Evolutionary conservation across 2,888 invertebrate genomes (phyloP).

Genomic region (Electrophaes corylata): DNA sequence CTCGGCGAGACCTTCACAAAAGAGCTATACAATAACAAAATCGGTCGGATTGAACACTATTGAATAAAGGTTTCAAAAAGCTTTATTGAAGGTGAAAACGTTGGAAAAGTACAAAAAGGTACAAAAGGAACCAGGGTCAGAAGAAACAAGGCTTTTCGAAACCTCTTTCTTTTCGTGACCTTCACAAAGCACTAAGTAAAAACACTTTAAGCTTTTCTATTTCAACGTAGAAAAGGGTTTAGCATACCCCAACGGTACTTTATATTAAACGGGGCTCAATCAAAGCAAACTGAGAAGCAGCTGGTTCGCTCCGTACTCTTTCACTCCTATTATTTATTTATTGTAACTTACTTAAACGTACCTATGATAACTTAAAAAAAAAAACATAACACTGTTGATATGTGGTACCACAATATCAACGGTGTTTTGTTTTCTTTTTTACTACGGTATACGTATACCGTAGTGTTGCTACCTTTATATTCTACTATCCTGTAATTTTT

Average conservation of each 20-base stretch:
- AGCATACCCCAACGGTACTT: slow-evolving; percentile 29
- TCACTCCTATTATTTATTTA: too few species aligned
- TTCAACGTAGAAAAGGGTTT: slow-evolving; percentile 29
- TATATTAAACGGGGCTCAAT: slow-evolving; percentile 13
- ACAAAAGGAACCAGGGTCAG: slow-evolving; percentile 1
- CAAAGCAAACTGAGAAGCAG: not conserved
- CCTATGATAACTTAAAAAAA: too few species aligned
- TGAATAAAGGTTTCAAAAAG: not conserved
- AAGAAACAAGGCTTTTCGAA: slow-evolving; percentile 9
- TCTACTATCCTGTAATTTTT: too few species aligned
- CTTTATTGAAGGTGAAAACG: not conserved
- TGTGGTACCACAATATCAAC: too few species aligned
- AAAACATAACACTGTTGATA: too few species aligned
- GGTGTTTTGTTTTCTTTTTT: too few species aligned
- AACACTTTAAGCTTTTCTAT: slow-evolving; percentile 33
- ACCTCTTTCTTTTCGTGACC: slow-evolving; percentile 19
- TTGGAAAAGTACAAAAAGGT: slow-evolving; percentile 2
- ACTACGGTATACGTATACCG: too few species aligned
- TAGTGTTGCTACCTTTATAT: too few species aligned
- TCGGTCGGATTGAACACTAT: not conserved
- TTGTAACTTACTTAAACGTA: too few species aligned
- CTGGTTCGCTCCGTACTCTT: not conserved
- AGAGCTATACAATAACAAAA: too few species aligned
- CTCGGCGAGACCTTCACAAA: too few species aligned
- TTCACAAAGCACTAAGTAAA: slow-evolving; percentile 17